These are phyloP conservation scores for Brachionus asplanchnoidis DNA, from an alignment of 1,140 invertebrate species.

Conservation along the genomic window DNA sequence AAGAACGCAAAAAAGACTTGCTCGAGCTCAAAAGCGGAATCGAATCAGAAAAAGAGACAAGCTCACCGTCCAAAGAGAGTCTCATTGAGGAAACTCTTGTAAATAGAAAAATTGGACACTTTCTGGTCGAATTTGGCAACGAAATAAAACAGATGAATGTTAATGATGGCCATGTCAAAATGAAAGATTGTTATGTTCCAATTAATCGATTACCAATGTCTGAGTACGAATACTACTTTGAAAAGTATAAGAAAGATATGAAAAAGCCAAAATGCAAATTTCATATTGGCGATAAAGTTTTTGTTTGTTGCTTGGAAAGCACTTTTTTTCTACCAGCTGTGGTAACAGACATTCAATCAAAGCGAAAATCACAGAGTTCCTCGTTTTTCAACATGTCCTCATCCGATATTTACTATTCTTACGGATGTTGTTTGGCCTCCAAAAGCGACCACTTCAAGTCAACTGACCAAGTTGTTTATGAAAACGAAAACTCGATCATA, in stretches of 20 bases:
- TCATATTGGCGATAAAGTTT: neutral
- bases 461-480: neutral
- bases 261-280: neutral
- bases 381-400: neutral
- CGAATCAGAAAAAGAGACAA: neutral
- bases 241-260: neutral
- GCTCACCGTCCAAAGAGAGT: neutral
- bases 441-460: neutral
- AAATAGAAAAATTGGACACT: neutral
- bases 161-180: too few species aligned
- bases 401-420: neutral
- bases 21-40: neutral
- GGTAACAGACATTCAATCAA: neutral
- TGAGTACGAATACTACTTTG: neutral
- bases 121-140: neutral
- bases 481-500: neutral
- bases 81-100: neutral
- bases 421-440: neutral
- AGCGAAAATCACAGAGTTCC: neutral
- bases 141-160: neutral
- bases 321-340: neutral
- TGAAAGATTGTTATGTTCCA: neutral
- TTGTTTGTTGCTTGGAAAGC: neutral
- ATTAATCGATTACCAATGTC: neutral
- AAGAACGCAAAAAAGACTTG: constrained; percentile 8